Percentiles rank a stretch among this genome's conserved stretches.
These are phyloP conservation scores for Calosoma granatense DNA, from an alignment of 1,140 invertebrate genomes.

Conservation along the genomic window DNA sequence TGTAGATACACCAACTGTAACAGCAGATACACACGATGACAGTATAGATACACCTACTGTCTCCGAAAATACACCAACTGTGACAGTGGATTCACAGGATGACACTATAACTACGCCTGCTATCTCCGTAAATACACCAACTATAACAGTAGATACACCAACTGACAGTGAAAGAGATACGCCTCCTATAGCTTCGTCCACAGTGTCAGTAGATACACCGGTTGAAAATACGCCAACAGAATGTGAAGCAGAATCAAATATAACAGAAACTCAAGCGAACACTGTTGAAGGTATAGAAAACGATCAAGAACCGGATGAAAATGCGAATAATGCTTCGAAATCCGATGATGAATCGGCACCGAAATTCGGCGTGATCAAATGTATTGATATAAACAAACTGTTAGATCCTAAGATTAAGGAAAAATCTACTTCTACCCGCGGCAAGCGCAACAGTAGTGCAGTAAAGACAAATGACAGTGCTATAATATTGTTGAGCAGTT, in stretches of 20 bases:
- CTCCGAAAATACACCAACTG: too few relatives aligned
- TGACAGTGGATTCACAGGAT: too few relatives aligned
- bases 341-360: not conserved
- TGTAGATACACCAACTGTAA: too few relatives aligned
- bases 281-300: not conserved
- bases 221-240: not conserved
- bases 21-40: too few relatives aligned
- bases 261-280: not conserved
- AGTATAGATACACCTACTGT: too few relatives aligned
- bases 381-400: constrained; percentile 27
- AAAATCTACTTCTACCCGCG: constrained; percentile 6
- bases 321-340: not conserved
- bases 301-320: not conserved
- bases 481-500: constrained; percentile 23
- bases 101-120: not conserved
- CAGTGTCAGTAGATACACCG: not conserved
- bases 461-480: constrained; percentile 19
- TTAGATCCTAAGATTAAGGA: constrained; percentile 18
- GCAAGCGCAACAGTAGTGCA: constrained; percentile 17
- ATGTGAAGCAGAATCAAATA: not conserved
- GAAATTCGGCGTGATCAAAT: constrained; percentile 17
- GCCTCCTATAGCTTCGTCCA: too few relatives aligned
- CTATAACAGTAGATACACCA: not conserved
- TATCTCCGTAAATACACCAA: not conserved
- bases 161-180: not conserved